Conservation (phyloP, 2,797 vertebrate genomes). For the Nothura maculosa region DNA sequence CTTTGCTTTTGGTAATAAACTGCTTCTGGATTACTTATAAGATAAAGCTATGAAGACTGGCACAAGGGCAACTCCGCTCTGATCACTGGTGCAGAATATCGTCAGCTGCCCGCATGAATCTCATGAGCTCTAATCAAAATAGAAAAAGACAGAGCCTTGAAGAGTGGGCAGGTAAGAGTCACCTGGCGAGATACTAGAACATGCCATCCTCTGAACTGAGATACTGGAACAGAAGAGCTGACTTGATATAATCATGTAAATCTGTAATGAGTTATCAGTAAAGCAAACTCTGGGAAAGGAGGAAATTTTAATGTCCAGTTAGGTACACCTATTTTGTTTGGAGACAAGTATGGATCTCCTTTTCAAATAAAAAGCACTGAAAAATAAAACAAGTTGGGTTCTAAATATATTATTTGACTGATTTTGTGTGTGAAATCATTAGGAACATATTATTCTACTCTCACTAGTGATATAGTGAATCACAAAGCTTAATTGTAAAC, state of each 20-base stretch:
- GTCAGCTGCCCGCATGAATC: neutral
- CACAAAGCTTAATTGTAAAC: neutral
- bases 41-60: neutral
- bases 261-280: neutral
- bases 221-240: neutral
- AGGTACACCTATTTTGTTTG: neutral
- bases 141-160: neutral
- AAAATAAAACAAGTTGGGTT: neutral
- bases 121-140: neutral
- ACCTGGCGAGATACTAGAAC: neutral
- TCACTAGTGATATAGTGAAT: neutral
- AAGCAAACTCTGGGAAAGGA: neutral
- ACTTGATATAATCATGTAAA: neutral
- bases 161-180: neutral
- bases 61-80: neutral
- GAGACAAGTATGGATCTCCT: neutral
- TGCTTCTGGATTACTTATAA: neutral
- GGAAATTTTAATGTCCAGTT: neutral
- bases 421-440: accelerated
- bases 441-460: neutral
- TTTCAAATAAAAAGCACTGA: neutral
- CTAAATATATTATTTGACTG: neutral
- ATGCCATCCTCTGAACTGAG: neutral
- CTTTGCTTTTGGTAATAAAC: neutral
- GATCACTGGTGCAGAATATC: neutral